Evolutionary conservation across 2,888 invertebrate genomes (phyloP).

Genomic region (Blastobasis lacticolella): DNA sequence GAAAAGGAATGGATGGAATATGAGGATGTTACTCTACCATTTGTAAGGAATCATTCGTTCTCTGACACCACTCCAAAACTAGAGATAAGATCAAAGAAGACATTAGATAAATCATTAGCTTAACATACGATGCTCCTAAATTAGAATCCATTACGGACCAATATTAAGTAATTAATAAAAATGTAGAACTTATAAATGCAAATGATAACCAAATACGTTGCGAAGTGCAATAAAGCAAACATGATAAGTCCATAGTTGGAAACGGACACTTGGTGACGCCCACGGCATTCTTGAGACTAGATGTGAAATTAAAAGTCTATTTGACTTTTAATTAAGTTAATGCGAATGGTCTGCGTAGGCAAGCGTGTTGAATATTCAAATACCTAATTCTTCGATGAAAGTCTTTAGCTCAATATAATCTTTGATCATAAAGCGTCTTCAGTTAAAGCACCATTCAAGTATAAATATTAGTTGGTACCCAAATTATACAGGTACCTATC

Average conservation of each 20-base stretch:
- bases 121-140: neutral
- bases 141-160: slow-evolving; percentile 6
- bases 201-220: slow-evolving; percentile 31
- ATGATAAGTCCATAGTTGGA: slow-evolving; percentile 16
- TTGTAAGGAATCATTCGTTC: slow-evolving; percentile 37
- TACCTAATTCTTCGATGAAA: neutral
- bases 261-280: slow-evolving; percentile 4
- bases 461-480: too few species aligned
- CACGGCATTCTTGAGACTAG: slow-evolving; percentile 12
- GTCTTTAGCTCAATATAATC: neutral
- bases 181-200: slow-evolving; percentile 27
- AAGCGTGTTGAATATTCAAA: slow-evolving; percentile 10
- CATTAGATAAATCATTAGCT: slow-evolving; percentile 2
- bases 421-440: too few species aligned
- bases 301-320: slow-evolving; percentile 19
- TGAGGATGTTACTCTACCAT: slow-evolving; percentile 42
- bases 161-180: slow-evolving; percentile 14
- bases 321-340: slow-evolving; percentile 12
- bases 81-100: slow-evolving; percentile 10
- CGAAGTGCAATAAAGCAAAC: slow-evolving; percentile 40
- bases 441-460: too few species aligned
- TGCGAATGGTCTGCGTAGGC: slow-evolving; percentile 10
- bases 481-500: too few species aligned
- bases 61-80: slow-evolving; percentile 10
- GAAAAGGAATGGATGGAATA: slow-evolving; percentile 35